A percentile compares a stretch with the other conserved stretches of the same genome.
phyloP scores from a whole-genome alignment of 2,113 vertebrate species.

The Rana temporaria region DNA sequence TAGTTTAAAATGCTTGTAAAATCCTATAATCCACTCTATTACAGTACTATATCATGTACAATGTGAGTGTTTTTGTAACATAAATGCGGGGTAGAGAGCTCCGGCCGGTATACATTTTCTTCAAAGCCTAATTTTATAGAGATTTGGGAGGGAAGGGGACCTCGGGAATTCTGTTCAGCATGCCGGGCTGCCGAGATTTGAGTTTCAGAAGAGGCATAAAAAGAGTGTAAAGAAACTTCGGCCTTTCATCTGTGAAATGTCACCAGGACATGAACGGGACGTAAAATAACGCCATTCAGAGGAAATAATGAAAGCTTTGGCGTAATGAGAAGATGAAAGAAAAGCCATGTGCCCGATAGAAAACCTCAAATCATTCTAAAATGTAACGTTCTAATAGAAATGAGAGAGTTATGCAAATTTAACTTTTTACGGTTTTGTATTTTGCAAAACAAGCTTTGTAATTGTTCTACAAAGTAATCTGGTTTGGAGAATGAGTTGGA shows the following conservation, averaged over 20 bases:
- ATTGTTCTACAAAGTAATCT: slow-evolving; percentile 12
- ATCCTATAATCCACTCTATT: no score
- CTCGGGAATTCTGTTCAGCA: no score
- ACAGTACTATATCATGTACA: no score
- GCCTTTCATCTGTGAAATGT: slow-evolving; percentile 61
- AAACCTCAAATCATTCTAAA: slow-evolving; percentile 62
- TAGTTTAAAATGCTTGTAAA: no score
- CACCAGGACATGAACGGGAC: slow-evolving; percentile 62
- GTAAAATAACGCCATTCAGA: slow-evolving; percentile 62
- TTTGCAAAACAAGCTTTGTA: slow-evolving; percentile 61
- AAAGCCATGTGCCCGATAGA: slow-evolving; percentile 60
- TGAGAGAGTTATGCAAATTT: slow-evolving; percentile 59
- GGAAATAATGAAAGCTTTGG: slow-evolving; percentile 63
- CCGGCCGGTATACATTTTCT: no score
- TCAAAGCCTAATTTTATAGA: no score
- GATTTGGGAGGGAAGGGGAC: no score
- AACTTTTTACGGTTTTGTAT: slow-evolving; percentile 58
- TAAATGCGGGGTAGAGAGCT: no score
- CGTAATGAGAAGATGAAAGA: slow-evolving; percentile 63
- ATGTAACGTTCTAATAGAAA: slow-evolving; percentile 66
- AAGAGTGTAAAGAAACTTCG: background rate
- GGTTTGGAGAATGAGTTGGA: background rate
- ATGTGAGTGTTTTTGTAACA: no score
- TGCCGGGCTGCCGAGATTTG: background rate
- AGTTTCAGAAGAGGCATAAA: background rate